Base-by-base conservation (phyloP, 1,140 invertebrate species). In the Zaprionus gabonicus region DNA sequence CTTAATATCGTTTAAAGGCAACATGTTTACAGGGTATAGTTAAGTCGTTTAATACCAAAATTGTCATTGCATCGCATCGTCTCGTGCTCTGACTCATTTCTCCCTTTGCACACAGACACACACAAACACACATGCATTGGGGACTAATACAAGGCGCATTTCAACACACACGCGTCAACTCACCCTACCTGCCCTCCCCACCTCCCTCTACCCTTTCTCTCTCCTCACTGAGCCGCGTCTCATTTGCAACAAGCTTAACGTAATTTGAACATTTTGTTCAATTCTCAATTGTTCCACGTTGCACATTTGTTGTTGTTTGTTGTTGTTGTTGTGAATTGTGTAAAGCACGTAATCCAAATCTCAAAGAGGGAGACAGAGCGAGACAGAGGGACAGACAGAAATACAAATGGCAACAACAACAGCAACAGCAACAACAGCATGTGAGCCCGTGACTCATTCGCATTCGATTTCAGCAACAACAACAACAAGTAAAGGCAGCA, bases 221-320 rank as follows among this genome's bases (percentile, higher is more conserved):
- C 46, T 38, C 38, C 58, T 31, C 17, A 3, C 20, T 4, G 64
- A 62, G 51, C 15, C 53, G 13, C 64, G 41, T 80, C 67, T 59
- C 46, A 80, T 71, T 71, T 76, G 62, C 71, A 74, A 78, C 63
- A 69, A 67, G 66, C 72, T 79, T 53, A 67, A 67, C 46, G 62
- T 68, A 51, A 49, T 76, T 65, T 56, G 31, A 80, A 71, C 72
- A 62, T 69, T 69, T 69, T 59, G 56, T 71, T 78, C 55, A 75
- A 82, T 59, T 78, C 75, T 63, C 80, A 82, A 79, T 82, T 82
- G 68, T 65, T 65, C 46, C 64, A 62, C 58, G 41, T 66, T 74
- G 66, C 41, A 58, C 71, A 77, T 67, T 9, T 34, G 31, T 34
- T 34, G 28, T 31, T 31, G 6, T 28, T 31, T 31, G 7, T 31